Base-by-base conservation (phyloP, 2,888 invertebrate genomes). In the Cephus pygmeus region DNA sequence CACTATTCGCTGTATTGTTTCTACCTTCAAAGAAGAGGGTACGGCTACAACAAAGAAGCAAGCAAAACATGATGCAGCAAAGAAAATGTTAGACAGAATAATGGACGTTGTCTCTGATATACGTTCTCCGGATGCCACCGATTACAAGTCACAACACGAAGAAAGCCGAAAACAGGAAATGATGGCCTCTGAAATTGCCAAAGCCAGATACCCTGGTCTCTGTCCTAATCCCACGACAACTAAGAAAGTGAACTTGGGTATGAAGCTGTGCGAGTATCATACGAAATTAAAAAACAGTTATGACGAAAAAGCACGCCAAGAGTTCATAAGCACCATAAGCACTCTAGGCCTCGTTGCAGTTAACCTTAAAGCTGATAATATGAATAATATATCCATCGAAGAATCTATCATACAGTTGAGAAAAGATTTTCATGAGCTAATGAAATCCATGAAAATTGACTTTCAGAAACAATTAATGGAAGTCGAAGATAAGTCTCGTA, bases 1-100 rank as follows among this genome's bases (percentile, higher is more conserved):
- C 90, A 94, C 94, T 0, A 90, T 93, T 82, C 91, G 93, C 80
- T 95, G 94, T 85, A 85, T 87, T 79, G 92, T 95, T 33, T 93
- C 93, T 34, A 92, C 91, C 71, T 93, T 94, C 87, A 88, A 85
- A 83, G 94, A 94, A 78, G 86, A 90, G 82, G 94, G 94, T 79
- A 92, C 93, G 36, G 93, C 94, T 74, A 92, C 92, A 83, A 95
- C 95, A 77, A 95, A 95, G 89, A 94, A 95, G 88, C 92, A 93
- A 80, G 95, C 95, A 12, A 94, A 94, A 77, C 95, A 95, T 86
- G 89, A 92, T 40, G 94, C 94, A 69, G 94, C 95, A 1, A 90
- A 90, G 82, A 92, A 92, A 79, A 90, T 91, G 91, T 77, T 88
- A 3, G 84, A 86, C 9, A 82, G 86, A 74, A 82, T 91, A 73